Evolutionary conservation across 2,797 vertebrate species (phyloP).

Genomic region (Parauchenoglanis ngamensis): DNA sequence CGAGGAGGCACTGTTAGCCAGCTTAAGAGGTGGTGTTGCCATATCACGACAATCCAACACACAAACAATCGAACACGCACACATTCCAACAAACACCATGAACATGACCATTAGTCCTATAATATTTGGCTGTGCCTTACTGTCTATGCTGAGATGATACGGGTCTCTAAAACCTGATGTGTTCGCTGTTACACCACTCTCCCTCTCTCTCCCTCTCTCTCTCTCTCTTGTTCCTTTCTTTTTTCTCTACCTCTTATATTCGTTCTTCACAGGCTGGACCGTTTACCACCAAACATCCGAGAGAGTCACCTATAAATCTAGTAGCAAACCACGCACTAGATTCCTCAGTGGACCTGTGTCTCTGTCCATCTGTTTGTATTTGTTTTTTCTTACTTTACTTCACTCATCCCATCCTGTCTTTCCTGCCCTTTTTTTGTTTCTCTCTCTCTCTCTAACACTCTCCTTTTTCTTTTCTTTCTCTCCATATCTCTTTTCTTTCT

Average conservation of each 20-base stretch:
- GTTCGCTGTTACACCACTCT: conserved; percentile 56
- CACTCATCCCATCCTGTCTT: conserved; percentile 74
- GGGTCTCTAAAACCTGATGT: conserved; percentile 52
- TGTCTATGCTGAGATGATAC: conserved; percentile 52
- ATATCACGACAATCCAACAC: background rate
- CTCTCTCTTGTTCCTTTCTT: conserved; percentile 72
- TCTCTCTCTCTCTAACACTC: conserved; percentile 12
- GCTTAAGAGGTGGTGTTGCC: background rate
- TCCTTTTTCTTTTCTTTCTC: background rate
- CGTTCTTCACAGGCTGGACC: conserved; percentile 95
- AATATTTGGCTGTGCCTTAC: conserved; percentile 21
- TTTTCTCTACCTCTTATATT: conserved; percentile 88
- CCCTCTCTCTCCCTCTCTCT: conserved; percentile 70
- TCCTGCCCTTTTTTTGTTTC: conserved; percentile 4
- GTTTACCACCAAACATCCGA: conserved; percentile 96
- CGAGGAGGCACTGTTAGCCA: background rate
- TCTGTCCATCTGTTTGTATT: conserved; percentile 99
- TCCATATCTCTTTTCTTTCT: conserved; percentile 34
- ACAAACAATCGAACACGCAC: background rate
- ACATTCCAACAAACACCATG: background rate
- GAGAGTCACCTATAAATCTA: conserved; percentile 99
- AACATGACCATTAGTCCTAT: conserved; percentile 4
- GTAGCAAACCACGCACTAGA: conserved; percentile 99
- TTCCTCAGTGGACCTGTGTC: conserved; percentile 99
- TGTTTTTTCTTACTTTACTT: conserved; percentile 97